Evolutionary conservation across 1,140 invertebrate species (phyloP), one percentile per base, ranked within the genome.

Genomic region (Papilio xuthus): DNA sequence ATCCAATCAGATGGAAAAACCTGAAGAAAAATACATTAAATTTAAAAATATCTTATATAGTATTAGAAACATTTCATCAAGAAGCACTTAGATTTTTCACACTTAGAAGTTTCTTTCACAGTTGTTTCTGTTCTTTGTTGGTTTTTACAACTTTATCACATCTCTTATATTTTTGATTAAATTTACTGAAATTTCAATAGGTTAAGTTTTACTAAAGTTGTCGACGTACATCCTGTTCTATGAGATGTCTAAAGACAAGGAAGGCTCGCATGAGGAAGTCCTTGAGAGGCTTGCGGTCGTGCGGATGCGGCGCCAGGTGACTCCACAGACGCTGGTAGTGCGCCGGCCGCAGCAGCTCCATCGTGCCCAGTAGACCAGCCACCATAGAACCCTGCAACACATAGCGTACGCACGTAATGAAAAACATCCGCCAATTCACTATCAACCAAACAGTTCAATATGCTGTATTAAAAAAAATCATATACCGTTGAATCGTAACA

Each of bases 1-100:
- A 98, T 95, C 99, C 99, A 99, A 89, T 99, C 98, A 0, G 95
- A 93, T 4, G 98, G 97, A 87, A 98, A 99, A 0, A 99, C 97
- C 86, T 95, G 78, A 26, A 83, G 80, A 70, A 75, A 60, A 47
- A 18, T n/a, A 50, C 37, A 63, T 76, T 44, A 41, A 20, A 44
- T 63, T 77, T 67, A 72, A 70, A 32, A 42, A 26, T 70, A 3
- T 47, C 15, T 47, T 10, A 6, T 47, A n/a, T n/a, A n/a, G n/a
- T n/a, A n/a, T n/a, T n/a, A n/a, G n/a, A n/a, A n/a, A n/a, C n/a
- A n/a, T n/a, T n/a, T n/a, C n/a, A n/a, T n/a, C n/a, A n/a, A n/a
- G n/a, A n/a, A n/a, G n/a, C n/a, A n/a, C n/a, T n/a, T n/a, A n/a
- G n/a, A n/a, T n/a, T n/a, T n/a, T n/a, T n/a, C n/a, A n/a, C n/a